phyloP scores from a whole-genome alignment of 2,888 invertebrate genomes.

The Crocallis elinguaria region DNA sequence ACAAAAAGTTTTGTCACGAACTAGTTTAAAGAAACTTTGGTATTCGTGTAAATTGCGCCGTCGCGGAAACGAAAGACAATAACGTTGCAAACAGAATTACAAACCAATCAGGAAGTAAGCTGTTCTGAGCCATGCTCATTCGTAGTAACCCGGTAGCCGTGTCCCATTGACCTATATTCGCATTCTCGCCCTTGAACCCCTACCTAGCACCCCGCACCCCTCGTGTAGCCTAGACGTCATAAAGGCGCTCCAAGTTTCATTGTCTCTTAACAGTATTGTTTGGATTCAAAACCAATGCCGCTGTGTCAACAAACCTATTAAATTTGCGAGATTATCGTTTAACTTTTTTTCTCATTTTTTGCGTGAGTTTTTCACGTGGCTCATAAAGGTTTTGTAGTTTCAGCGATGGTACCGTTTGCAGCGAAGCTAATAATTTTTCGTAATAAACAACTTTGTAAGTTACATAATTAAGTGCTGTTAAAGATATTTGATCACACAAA shows the following conservation, averaged over 20 bases:
- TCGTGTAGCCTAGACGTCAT: conserved; percentile 74
- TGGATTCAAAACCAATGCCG: conserved; percentile 42
- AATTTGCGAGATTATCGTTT: conserved; percentile 4
- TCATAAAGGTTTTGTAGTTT: too few species aligned
- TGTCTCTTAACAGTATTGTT: conserved; percentile 56
- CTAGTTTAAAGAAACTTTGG: too few species aligned
- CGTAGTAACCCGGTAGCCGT: conserved; percentile 57
- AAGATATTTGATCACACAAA: too few species aligned
- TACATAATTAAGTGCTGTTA: too few species aligned
- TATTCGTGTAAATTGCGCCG: conserved; percentile 14
- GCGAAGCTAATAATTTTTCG: too few species aligned
- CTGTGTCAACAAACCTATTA: conserved; percentile 43
- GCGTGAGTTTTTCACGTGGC: too few species aligned
- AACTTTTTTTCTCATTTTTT: conserved; percentile 35
- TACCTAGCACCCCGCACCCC: conserved; percentile 45
- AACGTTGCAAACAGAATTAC: conserved; percentile 36
- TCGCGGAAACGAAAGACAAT: conserved; percentile 30
- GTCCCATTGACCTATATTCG: conserved; percentile 77
- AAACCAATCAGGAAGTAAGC: conserved; percentile 49
- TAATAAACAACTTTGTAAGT: too few species aligned
- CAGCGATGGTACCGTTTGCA: too few species aligned
- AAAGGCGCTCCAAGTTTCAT: conserved; percentile 59
- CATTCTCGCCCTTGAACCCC: conserved; percentile 80
- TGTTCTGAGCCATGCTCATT: conserved; percentile 38
- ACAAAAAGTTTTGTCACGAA: too few species aligned